phyloP scores from a whole-genome alignment of 2,113 vertebrate species.

The Eleginops maclovinus region DNA sequence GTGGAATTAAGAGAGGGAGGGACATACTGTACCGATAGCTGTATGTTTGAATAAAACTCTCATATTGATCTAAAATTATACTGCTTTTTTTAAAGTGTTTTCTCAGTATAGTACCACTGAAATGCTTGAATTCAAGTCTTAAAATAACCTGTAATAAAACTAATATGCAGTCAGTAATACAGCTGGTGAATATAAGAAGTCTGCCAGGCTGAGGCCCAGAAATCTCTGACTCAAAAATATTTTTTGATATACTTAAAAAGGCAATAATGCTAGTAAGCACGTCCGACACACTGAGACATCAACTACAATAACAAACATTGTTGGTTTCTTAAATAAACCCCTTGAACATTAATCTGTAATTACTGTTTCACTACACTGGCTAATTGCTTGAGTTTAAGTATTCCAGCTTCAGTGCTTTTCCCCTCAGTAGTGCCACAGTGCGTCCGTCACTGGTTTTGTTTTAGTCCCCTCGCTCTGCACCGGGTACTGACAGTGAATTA shows the following conservation, averaged over 20 bases:
- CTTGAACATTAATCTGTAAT: slow-evolving; percentile 46
- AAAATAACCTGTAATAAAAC: background rate
- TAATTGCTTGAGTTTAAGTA: slow-evolving; percentile 57
- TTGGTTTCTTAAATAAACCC: slow-evolving; percentile 56
- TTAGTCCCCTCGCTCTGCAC: slow-evolving; percentile 26
- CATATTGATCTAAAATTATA: background rate
- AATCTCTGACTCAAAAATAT: slow-evolving; percentile 15
- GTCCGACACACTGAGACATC: slow-evolving; percentile 40
- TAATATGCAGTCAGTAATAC: background rate
- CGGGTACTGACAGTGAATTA: slow-evolving; percentile 39
- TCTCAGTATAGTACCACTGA: background rate
- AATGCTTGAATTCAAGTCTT: background rate
- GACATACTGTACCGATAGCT: background rate
- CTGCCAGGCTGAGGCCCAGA: background rate
- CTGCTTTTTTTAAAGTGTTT: background rate
- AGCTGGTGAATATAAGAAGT: background rate
- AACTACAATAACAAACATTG: slow-evolving; percentile 28
- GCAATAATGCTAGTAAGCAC: slow-evolving; percentile 2
- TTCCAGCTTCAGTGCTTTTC: slow-evolving; percentile 25
- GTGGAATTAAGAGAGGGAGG: background rate
- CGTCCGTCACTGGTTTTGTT: slow-evolving; percentile 43
- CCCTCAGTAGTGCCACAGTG: slow-evolving; percentile 2
- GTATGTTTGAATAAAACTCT: background rate
- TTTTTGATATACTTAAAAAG: slow-evolving; percentile 44
- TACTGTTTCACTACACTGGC: slow-evolving; percentile 36